Evolutionary conservation across 1,140 invertebrate genomes (phyloP).

Genomic region (Samia ricini): DNA sequence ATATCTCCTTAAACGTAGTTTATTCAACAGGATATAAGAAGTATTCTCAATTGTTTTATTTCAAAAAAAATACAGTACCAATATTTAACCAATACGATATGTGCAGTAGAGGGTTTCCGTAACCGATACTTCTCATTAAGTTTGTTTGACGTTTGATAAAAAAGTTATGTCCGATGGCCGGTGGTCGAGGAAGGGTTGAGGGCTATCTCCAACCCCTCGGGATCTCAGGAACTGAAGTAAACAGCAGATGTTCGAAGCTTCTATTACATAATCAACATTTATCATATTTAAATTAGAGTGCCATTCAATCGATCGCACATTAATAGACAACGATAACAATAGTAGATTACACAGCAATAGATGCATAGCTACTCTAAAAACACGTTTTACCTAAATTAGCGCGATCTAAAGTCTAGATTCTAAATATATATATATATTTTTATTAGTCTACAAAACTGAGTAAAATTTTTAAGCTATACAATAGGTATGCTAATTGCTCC

Average conservation of each 20-base stretch:
- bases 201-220: slow-evolving; percentile 38
- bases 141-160: slow-evolving; percentile 66
- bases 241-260: slow-evolving; percentile 64
- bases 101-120: slow-evolving; percentile 63
- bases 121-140: slow-evolving; percentile 73
- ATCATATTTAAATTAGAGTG: slow-evolving; percentile 60
- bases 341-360: too few relatives aligned
- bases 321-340: not conserved
- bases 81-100: slow-evolving; percentile 64
- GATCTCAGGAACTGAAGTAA: slow-evolving; percentile 49
- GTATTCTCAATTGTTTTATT: slow-evolving; percentile 5
- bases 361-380: too few relatives aligned
- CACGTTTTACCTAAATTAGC: too few relatives aligned
- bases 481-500: too few relatives aligned
- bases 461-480: too few relatives aligned
- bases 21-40: slow-evolving; percentile 1
- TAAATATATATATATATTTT: too few relatives aligned
- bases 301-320: slow-evolving; percentile 21
- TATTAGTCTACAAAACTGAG: too few relatives aligned
- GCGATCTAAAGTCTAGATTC: too few relatives aligned
- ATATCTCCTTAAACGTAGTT: too few relatives aligned
- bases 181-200: slow-evolving; percentile 60
- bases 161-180: slow-evolving; percentile 66
- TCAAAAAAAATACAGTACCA: slow-evolving; percentile 26
- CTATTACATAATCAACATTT: slow-evolving; percentile 72